A percentile compares a stretch with the other conserved stretches of the same genome.
Evolutionary conservation across 2,113 vertebrate genomes (phyloP).

Genomic region (Leiothrix lutea): DNA sequence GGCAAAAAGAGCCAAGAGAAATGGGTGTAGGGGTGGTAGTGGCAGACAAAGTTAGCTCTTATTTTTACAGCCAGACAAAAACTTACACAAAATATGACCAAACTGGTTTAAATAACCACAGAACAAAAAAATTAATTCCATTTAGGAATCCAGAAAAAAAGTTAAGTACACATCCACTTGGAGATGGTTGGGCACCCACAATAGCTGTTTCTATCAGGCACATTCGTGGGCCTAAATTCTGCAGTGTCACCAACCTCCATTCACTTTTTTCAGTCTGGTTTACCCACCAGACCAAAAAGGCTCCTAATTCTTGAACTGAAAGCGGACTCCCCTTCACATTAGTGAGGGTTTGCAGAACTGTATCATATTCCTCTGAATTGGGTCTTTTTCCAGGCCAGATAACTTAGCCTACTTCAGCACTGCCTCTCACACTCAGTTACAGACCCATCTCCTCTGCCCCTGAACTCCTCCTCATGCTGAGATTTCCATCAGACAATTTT

Average conservation of each 20-base stretch:
- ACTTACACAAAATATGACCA: neutral
- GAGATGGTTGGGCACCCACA: neutral
- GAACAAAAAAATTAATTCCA: neutral
- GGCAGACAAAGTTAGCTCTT: neutral
- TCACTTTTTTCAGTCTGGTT: neutral
- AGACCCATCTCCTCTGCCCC: rapidly evolving
- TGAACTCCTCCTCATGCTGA: neutral
- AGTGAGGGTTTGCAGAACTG: neutral
- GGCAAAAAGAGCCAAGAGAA: neutral
- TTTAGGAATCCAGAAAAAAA: neutral
- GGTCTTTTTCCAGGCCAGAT: neutral
- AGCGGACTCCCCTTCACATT: neutral
- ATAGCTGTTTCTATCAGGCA: neutral
- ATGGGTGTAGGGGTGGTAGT: neutral
- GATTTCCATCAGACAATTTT: neutral
- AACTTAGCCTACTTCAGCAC: neutral
- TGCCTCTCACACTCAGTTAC: neutral
- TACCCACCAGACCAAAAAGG: neutral
- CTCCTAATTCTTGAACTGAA: neutral
- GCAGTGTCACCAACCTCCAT: neutral
- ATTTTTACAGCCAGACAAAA: neutral
- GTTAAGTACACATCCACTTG: neutral
- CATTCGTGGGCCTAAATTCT: neutral
- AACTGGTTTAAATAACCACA: neutral
- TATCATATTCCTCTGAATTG: neutral